phyloP scores from a whole-genome alignment of 2,888 invertebrate genomes.

The Phasia obesa region DNA sequence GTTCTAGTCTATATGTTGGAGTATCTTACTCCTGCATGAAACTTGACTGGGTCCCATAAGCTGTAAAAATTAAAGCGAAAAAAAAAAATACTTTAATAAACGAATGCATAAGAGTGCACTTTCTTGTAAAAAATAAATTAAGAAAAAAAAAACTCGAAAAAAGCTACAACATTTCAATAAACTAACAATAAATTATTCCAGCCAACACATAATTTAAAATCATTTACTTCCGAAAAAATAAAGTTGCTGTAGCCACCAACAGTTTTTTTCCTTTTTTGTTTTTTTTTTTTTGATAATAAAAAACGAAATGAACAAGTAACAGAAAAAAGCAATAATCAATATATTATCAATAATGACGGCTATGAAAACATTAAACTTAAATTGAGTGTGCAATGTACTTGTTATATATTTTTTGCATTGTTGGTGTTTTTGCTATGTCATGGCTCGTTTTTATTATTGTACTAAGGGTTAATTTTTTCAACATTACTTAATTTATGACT shows the following conservation, averaged over 20 bases:
- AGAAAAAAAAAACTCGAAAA: not conserved
- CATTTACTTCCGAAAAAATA: constrained; percentile 62
- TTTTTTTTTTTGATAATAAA: constrained; percentile 40
- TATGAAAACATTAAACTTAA: constrained; percentile 68
- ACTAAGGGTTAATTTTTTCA: constrained; percentile 64
- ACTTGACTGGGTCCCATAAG: too few relatives aligned
- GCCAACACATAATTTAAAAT: constrained; percentile 58
- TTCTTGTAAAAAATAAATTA: not conserved
- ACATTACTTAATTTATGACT: constrained; percentile 61
- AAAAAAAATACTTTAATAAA: not conserved
- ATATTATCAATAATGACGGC: constrained; percentile 68
- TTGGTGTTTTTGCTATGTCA: constrained; percentile 38
- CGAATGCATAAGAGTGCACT: not conserved
- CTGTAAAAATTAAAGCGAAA: not conserved
- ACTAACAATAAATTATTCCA: constrained; percentile 50
- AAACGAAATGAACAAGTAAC: constrained; percentile 53
- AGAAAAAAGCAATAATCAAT: constrained; percentile 62
- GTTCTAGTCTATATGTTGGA: too few relatives aligned
- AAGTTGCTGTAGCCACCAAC: constrained; percentile 39
- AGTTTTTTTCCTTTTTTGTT: constrained; percentile 13
- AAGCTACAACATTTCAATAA: constrained; percentile 45
- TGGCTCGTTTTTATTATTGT: constrained; percentile 21
- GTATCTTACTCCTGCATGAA: too few relatives aligned
- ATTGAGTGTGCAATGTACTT: constrained; percentile 65
- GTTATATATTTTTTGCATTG: constrained; percentile 16